Evolutionary conservation across 2,113 vertebrate genomes (phyloP).

Genomic region (Scopus umbretta): DNA sequence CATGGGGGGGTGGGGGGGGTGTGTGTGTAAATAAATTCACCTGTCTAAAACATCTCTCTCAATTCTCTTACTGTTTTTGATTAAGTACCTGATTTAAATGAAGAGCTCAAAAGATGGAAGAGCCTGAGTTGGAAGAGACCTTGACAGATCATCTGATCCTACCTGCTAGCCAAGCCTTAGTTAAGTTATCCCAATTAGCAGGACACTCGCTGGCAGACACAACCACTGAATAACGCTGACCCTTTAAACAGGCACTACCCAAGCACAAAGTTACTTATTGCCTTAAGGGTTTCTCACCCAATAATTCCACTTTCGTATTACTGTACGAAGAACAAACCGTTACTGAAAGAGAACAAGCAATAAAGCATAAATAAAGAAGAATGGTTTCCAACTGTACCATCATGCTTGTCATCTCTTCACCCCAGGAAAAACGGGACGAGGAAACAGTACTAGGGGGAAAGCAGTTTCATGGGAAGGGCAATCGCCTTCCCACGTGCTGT

Average conservation of each 20-base stretch:
- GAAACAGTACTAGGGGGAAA: background rate
- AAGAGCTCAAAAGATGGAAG: background rate
- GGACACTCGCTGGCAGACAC: background rate
- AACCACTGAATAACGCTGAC: background rate
- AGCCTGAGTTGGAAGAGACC: background rate
- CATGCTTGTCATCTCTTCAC: background rate
- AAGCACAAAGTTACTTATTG: background rate
- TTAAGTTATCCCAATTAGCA: background rate
- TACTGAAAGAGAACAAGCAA: background rate
- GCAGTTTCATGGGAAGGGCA: background rate
- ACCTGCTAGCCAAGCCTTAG: background rate
- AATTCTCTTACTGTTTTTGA: fast-evolving
- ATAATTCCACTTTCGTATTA: background rate
- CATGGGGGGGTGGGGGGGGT: fast-evolving
- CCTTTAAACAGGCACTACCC: background rate
- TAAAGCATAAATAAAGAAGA: background rate
- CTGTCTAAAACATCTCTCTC: background rate
- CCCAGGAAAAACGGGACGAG: background rate
- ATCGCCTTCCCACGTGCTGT: background rate
- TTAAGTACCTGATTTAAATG: background rate
- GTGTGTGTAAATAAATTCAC: background rate
- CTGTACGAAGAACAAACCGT: background rate
- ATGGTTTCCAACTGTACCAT: background rate
- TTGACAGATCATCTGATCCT: background rate
- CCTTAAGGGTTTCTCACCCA: background rate